These are phyloP conservation scores for Drosophila maculinotata DNA, from an alignment of 2,888 invertebrate species.

Conservation along the genomic window DNA sequence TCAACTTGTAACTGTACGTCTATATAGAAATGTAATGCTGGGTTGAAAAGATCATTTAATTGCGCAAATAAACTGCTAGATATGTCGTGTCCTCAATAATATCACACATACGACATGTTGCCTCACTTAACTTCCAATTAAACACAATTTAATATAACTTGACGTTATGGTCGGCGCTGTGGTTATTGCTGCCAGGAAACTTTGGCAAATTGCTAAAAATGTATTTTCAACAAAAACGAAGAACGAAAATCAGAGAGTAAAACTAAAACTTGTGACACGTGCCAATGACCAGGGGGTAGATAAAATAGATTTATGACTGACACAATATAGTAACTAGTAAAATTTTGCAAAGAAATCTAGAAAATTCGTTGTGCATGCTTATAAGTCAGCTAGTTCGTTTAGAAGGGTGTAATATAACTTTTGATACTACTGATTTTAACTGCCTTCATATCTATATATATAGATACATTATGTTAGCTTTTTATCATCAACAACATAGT, in stretches of 20 bases:
- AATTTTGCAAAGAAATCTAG: too few relatives aligned
- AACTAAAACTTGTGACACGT: conserved; percentile 15
- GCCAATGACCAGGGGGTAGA: conserved; percentile 25
- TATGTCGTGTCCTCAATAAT: background rate
- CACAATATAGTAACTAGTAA: too few relatives aligned
- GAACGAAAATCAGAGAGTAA: background rate
- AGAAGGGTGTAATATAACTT: too few relatives aligned
- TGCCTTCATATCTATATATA: background rate
- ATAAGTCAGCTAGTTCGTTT: too few relatives aligned
- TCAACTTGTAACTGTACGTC: conserved; percentile 14
- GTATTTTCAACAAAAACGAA: conserved; percentile 12
- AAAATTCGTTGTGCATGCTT: too few relatives aligned
- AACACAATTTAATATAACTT: conserved; percentile 28
- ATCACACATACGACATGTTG: conserved; percentile 48
- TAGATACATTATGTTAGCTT: background rate
- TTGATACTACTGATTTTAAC: too few relatives aligned
- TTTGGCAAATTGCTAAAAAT: conserved; percentile 31
- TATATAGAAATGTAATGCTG: conserved; percentile 21
- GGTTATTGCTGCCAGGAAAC: conserved; percentile 10
- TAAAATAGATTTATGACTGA: conserved; percentile 40
- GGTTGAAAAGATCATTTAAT: conserved; percentile 49
- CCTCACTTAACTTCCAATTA: conserved; percentile 56
- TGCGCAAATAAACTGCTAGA: conserved; percentile 29
- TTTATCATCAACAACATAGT: background rate
- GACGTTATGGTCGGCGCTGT: conserved; percentile 5